Evolutionary conservation across 1,140 invertebrate species (phyloP), one percentile per base, ranked within the genome.

Genomic region (Scaptomyza montana): DNA sequence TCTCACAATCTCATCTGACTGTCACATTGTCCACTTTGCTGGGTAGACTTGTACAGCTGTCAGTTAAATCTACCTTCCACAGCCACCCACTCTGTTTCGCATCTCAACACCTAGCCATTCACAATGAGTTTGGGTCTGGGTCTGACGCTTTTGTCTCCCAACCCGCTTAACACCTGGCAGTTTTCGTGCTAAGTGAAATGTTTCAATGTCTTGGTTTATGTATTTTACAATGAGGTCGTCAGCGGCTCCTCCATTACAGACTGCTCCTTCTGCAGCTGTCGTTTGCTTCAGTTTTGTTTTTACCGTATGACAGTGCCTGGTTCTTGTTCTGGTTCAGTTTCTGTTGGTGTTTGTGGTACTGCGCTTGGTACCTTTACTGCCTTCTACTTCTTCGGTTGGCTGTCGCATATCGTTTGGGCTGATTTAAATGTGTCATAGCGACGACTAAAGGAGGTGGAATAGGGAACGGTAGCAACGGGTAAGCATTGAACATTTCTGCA

Each of bases 401-500:
- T 74, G 82, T 87, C 82, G 82, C 84, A 87, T 89, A 89, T 87
- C 82, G 84, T 87, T 87, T 89, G 84, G 78, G 71, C 84, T 89
- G 84, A 87, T 87, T 87, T 87, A 87, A 87, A 87, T 87, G 84
- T 87, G 84, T 89, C 84, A 87, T 89, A 89, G 82, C 82, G 84
- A 89, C 73, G 69, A 89, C 78, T 89, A 51, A n/a, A 36, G 33
- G 33, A 36, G 33, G 33, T 2, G 33, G 33, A 5, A 33, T 6
- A 1, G 30, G 4, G 30, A 5, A 4, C 30, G 5, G 33, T 9
- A n/a, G 10, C 12, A 43, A 43, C 30, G 51, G 46, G 21, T 21
- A 50, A 64, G 55, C 69, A 67, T 67, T 72, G 69, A 54, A 72
- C 0, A 68, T 68, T 73, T 68, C 60, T 73, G 70, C 70, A 69